Percentiles rank a stretch among this genome's conserved stretches.
phyloP scores from a whole-genome alignment of 2,113 vertebrate genomes.

The Barbus barbus region DNA sequence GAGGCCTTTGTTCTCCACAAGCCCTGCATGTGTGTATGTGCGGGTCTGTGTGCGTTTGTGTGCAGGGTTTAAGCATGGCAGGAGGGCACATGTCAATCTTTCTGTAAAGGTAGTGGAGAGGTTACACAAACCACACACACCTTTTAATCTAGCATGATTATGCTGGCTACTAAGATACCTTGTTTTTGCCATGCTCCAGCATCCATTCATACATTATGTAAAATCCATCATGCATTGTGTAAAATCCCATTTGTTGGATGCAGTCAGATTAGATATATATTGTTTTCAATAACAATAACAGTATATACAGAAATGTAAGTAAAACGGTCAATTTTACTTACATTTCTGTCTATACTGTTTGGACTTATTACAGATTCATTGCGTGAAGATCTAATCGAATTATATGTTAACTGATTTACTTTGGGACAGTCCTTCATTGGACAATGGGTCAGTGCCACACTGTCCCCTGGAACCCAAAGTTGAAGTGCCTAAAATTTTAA shows the following conservation, averaged over 20 bases:
- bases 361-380: neutral
- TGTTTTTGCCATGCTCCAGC: neutral
- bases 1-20: constrained; percentile 47
- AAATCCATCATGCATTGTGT: neutral
- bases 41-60: constrained; percentile 23
- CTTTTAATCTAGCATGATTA: neutral
- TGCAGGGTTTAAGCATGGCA: constrained; percentile 28
- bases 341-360: neutral
- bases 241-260: neutral
- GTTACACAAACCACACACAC: neutral
- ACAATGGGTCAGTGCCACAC: neutral
- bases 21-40: constrained; percentile 17
- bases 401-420: neutral
- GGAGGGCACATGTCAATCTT: constrained; percentile 33
- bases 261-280: neutral
- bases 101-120: neutral
- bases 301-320: too few relatives aligned
- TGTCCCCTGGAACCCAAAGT: neutral
- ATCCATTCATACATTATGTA: neutral
- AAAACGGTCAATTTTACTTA: too few relatives aligned
- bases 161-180: neutral
- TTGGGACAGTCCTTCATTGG: neutral
- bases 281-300: neutral
- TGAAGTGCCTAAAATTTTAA: neutral
- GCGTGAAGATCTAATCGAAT: neutral